Evolutionary conservation across 2,888 invertebrate species (phyloP).

Genomic region (Leucophenga montana): DNA sequence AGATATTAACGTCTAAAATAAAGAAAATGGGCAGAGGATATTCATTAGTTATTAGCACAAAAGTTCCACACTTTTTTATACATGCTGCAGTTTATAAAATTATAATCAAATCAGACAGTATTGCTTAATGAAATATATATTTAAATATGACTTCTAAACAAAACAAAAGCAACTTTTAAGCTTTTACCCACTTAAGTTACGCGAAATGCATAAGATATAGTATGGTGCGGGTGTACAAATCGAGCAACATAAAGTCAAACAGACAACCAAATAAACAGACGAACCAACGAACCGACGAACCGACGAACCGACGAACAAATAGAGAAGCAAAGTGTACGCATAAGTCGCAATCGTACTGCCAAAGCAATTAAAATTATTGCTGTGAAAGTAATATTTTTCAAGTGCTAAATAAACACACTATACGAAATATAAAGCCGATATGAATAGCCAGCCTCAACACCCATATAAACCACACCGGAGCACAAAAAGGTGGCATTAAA

Average conservation of each 20-base stretch:
- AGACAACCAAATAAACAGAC: not conserved
- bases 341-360: conserved; percentile 40
- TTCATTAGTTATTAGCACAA: too few relatives aligned
- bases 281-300: not conserved
- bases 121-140: too few relatives aligned
- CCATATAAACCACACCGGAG: not conserved
- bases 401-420: conserved; percentile 69
- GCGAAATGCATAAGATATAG: conserved; percentile 44
- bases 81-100: too few relatives aligned
- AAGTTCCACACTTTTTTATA: too few relatives aligned
- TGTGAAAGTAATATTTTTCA: conserved; percentile 67
- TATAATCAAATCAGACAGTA: too few relatives aligned
- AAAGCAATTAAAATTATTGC: conserved; percentile 70
- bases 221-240: not conserved
- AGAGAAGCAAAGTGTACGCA: not conserved
- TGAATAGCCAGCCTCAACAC: not conserved
- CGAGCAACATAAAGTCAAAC: not conserved
- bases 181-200: conserved; percentile 65
- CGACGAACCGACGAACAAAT: not conserved
- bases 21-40: too few relatives aligned
- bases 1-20: too few relatives aligned
- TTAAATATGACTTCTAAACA: too few relatives aligned
- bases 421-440: conserved; percentile 27
- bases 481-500: too few relatives aligned
- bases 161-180: conserved; percentile 55